These are phyloP conservation scores for Peromyscus californicus DNA, from an alignment of 2,113 vertebrate genomes.

Conservation along the genomic window DNA sequence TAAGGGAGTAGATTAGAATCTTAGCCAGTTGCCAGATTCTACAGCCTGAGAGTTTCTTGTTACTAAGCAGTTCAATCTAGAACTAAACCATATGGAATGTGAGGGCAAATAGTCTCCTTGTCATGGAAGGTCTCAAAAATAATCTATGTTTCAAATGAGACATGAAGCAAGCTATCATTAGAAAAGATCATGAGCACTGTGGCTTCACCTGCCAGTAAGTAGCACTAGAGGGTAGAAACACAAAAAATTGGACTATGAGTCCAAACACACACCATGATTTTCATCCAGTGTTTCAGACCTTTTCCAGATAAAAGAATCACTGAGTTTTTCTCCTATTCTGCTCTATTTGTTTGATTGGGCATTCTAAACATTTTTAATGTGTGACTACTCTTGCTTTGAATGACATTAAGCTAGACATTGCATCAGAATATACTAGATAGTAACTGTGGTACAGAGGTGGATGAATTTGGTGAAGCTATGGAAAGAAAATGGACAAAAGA, in stretches of 20 bases:
- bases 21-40: neutral
- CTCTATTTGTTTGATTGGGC: neutral
- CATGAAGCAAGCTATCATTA: neutral
- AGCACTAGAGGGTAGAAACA: neutral
- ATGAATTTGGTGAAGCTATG: neutral
- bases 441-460: neutral
- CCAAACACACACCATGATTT: neutral
- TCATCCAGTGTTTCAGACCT: neutral
- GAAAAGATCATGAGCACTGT: neutral
- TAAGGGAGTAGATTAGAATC: neutral
- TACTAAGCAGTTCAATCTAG: conserved; percentile 47
- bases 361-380: neutral
- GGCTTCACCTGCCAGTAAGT: conserved; percentile 41
- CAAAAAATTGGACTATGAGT: neutral
- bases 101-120: neutral
- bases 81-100: neutral
- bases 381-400: neutral
- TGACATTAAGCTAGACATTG: neutral
- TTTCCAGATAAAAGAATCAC: neutral
- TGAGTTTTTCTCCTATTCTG: neutral
- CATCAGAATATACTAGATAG: no score
- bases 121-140: neutral
- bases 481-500: neutral
- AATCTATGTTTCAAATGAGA: neutral
- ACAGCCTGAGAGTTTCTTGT: neutral